These are phyloP conservation scores for Portunus trituberculatus DNA, from an alignment of 1,140 invertebrate species.

Conservation along the genomic window DNA sequence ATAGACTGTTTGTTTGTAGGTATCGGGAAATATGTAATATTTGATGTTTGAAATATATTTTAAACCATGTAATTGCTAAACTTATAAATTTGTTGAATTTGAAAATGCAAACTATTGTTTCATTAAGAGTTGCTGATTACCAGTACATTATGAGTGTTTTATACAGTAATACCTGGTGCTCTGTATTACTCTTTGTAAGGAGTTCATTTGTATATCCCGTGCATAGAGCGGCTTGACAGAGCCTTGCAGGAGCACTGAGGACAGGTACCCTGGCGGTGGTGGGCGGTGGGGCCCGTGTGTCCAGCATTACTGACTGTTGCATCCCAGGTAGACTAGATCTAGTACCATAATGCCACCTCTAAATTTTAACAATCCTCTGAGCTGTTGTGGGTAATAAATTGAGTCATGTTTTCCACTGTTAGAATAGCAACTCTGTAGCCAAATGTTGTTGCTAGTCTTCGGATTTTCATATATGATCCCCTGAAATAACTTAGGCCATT, in stretches of 20 bases:
- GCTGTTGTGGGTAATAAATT: constrained; percentile 45
- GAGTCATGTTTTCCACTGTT: constrained; percentile 53
- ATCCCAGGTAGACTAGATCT: constrained; percentile 58
- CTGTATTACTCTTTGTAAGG: constrained; percentile 63
- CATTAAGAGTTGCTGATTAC: constrained; percentile 9
- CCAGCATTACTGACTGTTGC: constrained; percentile 59
- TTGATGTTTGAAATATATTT: constrained; percentile 15
- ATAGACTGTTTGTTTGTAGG: constrained; percentile 10
- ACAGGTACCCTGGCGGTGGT: background rate
- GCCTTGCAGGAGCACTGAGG: background rate
- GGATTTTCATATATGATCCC: constrained; percentile 42
- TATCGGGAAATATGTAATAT: background rate
- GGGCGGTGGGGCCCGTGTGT: constrained; percentile 25
- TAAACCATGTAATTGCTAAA: constrained; percentile 17
- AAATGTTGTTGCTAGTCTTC: constrained; percentile 60
- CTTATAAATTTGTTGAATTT: constrained; percentile 24
- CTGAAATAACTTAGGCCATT: constrained; percentile 26
- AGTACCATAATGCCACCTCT: constrained; percentile 34
- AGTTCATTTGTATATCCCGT: constrained; percentile 43
- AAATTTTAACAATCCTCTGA: constrained; percentile 59
- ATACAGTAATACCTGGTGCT: constrained; percentile 71
- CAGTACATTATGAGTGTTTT: constrained; percentile 40
- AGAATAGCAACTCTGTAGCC: constrained; percentile 57
- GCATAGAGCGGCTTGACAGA: background rate
- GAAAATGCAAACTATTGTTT: constrained; percentile 38